Base-by-base conservation (phyloP, 1,140 invertebrate genomes). In the Oryctes rhinoceros region DNA sequence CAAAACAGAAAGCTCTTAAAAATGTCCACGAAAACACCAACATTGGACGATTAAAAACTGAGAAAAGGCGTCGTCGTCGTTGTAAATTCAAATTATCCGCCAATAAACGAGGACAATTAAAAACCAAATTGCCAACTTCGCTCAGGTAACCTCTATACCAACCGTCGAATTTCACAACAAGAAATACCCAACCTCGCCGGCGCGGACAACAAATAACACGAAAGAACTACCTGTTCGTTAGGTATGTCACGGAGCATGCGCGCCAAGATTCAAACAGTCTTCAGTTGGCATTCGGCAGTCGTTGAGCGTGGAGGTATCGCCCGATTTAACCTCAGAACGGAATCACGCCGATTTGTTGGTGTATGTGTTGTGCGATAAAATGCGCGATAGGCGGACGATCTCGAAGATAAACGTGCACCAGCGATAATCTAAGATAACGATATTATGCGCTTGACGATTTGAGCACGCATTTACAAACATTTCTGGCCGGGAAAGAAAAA, bases 191-290 rank as follows among this genome's bases (percentile, higher is more conserved):
- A 53, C 49, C 13, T 53, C 49, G 49, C 13, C 49, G 49, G 49
- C 4, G 5, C 39, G 39, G 0, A 53, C 49, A 4, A 13, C n/a
- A 53, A 30, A 53, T 18, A 44, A 44, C 53, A 18, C 53, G 53
- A 59, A 59, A 59, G 53, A 59, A 59, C 53, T 59, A 59, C 53
- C 53, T 59, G 53, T 59, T 59, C 53, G 53, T 18, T 59, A 59
- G 53, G 53, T 18, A 59, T 59, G 53, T 59, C 53, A 59, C 53
- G 53, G 53, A n/a, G 53, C 53, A 59, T 59, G 53, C 53, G 53
- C 53, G 13, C n/a, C 13, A 59, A 59, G 53, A 59, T 59, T 59
- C 53, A 59, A 59, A 59, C 53, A 59, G 15, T 59, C 5, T 59
- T 59, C 53, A 59, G 53, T 59, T 59, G 18, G 53, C 53, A 59